These are phyloP conservation scores for Columbina picui DNA, from an alignment of 2,113 vertebrate genomes.

Conservation along the genomic window DNA sequence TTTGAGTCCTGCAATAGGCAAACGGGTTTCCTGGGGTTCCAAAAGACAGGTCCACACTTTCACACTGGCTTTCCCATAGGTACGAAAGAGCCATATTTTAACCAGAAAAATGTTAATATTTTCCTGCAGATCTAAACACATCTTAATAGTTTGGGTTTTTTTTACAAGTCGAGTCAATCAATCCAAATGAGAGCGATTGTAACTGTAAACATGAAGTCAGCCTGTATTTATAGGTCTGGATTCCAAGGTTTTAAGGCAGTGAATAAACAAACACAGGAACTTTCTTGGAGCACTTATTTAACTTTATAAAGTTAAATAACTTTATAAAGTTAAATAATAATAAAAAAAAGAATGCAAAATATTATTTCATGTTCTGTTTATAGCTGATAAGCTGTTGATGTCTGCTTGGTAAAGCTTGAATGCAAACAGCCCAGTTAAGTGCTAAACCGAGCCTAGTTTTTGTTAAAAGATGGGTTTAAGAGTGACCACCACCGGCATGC, in stretches of 20 bases:
- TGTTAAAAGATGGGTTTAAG: background rate
- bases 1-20: background rate
- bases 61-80: background rate
- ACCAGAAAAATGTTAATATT: background rate
- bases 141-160: background rate
- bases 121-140: background rate
- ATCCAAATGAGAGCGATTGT: background rate
- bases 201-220: background rate
- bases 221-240: conserved; percentile 25
- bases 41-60: background rate
- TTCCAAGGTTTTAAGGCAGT: background rate
- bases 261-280: conserved; percentile 28
- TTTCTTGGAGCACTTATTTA: background rate
- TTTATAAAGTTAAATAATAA: background rate
- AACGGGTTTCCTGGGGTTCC: background rate
- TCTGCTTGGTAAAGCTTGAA: background rate
- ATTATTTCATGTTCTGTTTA: conserved; percentile 8
- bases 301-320: background rate
- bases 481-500: background rate
- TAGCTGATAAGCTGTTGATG: background rate
- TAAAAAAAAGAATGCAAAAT: background rate
- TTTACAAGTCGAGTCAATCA: background rate
- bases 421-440: accelerated
- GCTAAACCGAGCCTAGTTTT: background rate
- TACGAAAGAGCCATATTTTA: background rate